Base-by-base conservation (phyloP, 2,797 vertebrate species). In the Pseudopleuronectes americanus region DNA sequence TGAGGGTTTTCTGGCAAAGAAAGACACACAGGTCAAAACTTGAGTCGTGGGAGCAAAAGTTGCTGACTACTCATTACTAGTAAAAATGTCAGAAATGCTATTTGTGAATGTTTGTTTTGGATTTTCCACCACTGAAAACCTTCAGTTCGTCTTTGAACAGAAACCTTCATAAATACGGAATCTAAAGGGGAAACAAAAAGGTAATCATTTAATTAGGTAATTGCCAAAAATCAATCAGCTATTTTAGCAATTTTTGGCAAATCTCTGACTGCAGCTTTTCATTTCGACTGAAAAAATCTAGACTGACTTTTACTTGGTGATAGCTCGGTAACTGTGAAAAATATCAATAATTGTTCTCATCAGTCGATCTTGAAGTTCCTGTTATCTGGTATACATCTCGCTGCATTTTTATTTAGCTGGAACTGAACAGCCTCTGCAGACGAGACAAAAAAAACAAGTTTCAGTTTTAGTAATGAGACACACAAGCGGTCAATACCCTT, bases 401-500 rank as follows among this genome's bases (percentile, higher is more conserved):
- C 26, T 6, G 26, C 26, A 28, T 28, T 28, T 6, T 31, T 31
- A 6, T 33, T 3, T 9, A 51, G n/a, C 48, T 51, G 48, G 21
- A 51, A 9, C 21, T 53, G 4, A 24, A 26, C 5, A 24, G 49
- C 22, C 1, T 22, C n/a, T 49, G 17, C 53, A 57, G 43, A 77
- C 57, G 68, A 80, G 84, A 82, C 24, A 28, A 1, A 17, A 45
- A 19, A 45, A 19, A 16, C 6, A 16, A 45, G 43, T 45, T 43
- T 43, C 41, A 41, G 13, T 41, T 41, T 41, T 12, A 43, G 41
- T 13, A 19, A 7, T 19, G 43, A 45, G 16, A 45, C 43, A 16
- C 17, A 45, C 43, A 19, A 5, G 19, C 55, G 51, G 48, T 64
- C 4, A 1, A 43, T 28, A 26, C 7, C 28, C 5, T 31, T 7